Evolutionary conservation across 2,888 invertebrate species (phyloP).

Genomic region (Leucophenga maculata): DNA sequence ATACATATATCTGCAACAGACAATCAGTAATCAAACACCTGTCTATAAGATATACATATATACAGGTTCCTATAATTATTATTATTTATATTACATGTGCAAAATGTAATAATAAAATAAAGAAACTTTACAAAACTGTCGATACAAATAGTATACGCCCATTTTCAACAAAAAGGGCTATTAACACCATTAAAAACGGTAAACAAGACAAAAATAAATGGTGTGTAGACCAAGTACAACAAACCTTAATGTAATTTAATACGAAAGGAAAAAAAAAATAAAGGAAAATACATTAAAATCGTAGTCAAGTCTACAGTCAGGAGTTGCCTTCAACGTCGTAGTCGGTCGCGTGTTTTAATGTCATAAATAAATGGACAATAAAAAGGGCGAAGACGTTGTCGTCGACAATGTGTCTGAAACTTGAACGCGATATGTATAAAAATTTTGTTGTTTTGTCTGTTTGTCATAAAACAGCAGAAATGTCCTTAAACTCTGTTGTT

Average conservation of each 20-base stretch:
- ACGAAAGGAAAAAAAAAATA: slow-evolving; percentile 50
- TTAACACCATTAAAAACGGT: slow-evolving; percentile 54
- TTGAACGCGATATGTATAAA: not conserved
- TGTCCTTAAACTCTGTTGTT: no score
- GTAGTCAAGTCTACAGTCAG: not conserved
- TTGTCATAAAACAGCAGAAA: no score
- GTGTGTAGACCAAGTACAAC: slow-evolving; percentile 35
- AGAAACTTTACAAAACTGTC: slow-evolving; percentile 27
- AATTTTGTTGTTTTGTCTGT: not conserved
- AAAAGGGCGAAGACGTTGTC: slow-evolving; percentile 35
- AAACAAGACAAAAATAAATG: slow-evolving; percentile 28
- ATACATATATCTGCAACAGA: no score
- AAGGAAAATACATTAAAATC: not conserved
- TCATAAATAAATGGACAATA: slow-evolving; percentile 50
- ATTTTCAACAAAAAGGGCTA: slow-evolving; percentile 37
- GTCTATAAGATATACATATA: not conserved
- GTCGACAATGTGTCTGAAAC: slow-evolving; percentile 27
- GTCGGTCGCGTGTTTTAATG: slow-evolving; percentile 52
- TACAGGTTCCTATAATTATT: slow-evolving; percentile 23
- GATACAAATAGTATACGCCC: slow-evolving; percentile 43
- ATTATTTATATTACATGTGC: slow-evolving; percentile 27
- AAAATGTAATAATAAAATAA: slow-evolving; percentile 21
- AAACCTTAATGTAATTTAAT: slow-evolving; percentile 12
- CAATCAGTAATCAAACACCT: slow-evolving; percentile 11
- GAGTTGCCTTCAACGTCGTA: not conserved